Conservation (phyloP, 2,888 invertebrate species). For the Papilio elwesi region DNA sequence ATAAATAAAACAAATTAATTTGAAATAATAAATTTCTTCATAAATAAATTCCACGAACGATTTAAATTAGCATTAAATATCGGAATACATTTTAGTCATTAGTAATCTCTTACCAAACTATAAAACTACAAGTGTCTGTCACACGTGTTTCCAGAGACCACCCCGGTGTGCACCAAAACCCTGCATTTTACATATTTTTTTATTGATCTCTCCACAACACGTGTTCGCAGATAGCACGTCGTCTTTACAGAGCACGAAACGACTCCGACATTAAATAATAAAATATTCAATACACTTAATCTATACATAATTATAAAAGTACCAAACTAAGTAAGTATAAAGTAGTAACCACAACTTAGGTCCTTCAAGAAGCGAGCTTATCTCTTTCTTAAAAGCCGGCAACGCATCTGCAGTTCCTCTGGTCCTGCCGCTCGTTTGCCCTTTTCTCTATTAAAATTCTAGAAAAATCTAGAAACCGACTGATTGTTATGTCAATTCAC, state of each 20-base stretch:
- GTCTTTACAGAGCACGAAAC: constrained; percentile 54
- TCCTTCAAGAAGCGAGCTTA: too few species aligned
- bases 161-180: constrained; percentile 59
- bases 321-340: too few species aligned
- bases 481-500: too few species aligned
- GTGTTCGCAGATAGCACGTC: constrained; percentile 70
- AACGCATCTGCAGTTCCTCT: too few species aligned
- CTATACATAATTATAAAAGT: too few species aligned
- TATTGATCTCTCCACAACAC: constrained; percentile 66
- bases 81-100: neutral
- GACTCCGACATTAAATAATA: constrained; percentile 49
- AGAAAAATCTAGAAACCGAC: too few species aligned
- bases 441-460: too few species aligned
- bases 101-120: constrained; percentile 30
- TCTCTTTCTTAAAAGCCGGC: too few species aligned
- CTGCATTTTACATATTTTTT: constrained; percentile 64
- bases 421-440: too few species aligned
- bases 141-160: constrained; percentile 62
- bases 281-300: neutral
- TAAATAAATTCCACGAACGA: neutral
- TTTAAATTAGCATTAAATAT: neutral
- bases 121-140: constrained; percentile 47
- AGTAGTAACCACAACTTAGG: too few species aligned
- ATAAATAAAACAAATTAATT: too few species aligned
- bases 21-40: too few species aligned